phyloP scores from a whole-genome alignment of 2,797 vertebrate genomes.

The Morelia viridis region DNA sequence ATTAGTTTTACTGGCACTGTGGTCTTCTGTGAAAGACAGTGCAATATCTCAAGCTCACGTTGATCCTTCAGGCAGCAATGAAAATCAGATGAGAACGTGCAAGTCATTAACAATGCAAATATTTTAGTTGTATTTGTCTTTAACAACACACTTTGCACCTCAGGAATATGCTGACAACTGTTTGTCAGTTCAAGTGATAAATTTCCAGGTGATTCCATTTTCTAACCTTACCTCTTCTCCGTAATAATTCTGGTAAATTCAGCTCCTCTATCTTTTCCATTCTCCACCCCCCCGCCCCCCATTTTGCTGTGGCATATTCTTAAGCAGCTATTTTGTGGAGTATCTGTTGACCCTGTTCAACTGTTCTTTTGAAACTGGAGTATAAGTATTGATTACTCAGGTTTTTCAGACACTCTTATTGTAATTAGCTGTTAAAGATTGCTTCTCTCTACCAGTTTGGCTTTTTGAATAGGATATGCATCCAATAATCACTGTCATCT shows the following conservation, averaged over 20 bases:
- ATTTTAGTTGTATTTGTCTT: conserved; percentile 3
- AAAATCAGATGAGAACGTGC: not conserved
- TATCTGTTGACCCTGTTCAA: not conserved
- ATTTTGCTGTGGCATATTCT: not conserved
- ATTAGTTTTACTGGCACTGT: not conserved
- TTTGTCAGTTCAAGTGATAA: not conserved
- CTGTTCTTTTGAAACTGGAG: conserved; percentile 12
- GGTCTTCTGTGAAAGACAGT: not conserved
- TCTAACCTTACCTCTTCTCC: not conserved
- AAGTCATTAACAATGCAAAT: conserved; percentile 20
- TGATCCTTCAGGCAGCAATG: conserved; percentile 8
- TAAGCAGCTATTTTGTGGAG: not conserved
- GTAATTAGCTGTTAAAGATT: conserved; percentile 21
- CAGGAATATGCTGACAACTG: not conserved
- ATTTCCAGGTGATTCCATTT: not conserved
- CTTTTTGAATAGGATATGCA: conserved; percentile 14
- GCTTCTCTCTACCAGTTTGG: not conserved
- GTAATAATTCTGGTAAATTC: not conserved
- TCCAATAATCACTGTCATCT: not conserved
- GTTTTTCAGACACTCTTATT: conserved; percentile 15
- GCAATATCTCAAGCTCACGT: not conserved
- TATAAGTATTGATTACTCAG: conserved; percentile 7
- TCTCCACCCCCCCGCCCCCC: not conserved
- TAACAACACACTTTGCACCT: not conserved
- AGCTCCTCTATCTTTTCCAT: not conserved